Evolutionary conservation across 2,113 vertebrate species (phyloP), one percentile per base, ranked within the genome.

Genomic region (Pangasianodon gigas): DNA sequence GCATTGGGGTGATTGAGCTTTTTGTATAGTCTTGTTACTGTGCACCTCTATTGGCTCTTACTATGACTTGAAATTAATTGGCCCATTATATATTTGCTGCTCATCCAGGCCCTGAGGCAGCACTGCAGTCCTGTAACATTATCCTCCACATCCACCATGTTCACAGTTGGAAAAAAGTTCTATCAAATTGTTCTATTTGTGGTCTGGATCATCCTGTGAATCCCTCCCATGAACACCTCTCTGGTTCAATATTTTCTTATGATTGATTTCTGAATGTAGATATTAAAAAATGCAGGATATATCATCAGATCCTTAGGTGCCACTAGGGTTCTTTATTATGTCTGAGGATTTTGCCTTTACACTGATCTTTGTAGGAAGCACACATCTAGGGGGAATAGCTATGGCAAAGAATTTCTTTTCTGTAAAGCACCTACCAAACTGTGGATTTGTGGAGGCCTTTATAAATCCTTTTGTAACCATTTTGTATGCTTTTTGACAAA

Each of bases 331-430:
- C 41, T 46, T 77, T 46, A 74, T 74, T 21, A 48, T 48, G 11
- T 81, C 11, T 54, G 6, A 54, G 48, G 51, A n/a, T n/a, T 81
- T 81, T 81, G 26, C 77, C 13, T 7, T 80, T 80, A 26, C 77
- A 80, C 26, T 52, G 77, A 80, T 52, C 77, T 80, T 51, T 51
- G 13, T 32, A 80, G 77, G 77, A 80, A 80, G 46, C 79, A n/a
- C 51, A 54, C 79, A 32, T 81, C 29, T 54, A n/a, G 18, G 32
- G 46, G 77, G 26, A 79, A 26, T 14, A 51, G 21, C 24, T 26
- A 26, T 29, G 21, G 75, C 10, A 79, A 77, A 48, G 4, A 79
- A 79, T 24, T 74, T 19, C 74, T 77, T 48, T 1, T 80, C 24
- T 52, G 74, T 46, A 13, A 77, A 46, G 74, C 41, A 24, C 74